phyloP scores from a whole-genome alignment of 1,140 invertebrate genomes.

The Anastatus disparis region DNA sequence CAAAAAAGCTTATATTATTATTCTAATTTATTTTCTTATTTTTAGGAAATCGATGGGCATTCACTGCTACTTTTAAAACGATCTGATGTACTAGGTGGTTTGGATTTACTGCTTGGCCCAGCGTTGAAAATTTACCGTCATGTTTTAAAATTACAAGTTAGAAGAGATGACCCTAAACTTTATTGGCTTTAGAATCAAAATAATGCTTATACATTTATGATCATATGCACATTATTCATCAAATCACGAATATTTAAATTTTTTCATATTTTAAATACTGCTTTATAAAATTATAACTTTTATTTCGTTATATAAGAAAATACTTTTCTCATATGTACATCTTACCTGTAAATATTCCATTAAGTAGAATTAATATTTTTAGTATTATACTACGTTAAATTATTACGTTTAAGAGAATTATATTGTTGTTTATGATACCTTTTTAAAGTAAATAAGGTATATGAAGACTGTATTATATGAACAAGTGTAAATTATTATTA shows the following conservation, averaged over 20 bases:
- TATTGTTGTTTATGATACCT: constrained; percentile 14
- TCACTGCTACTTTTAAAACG: constrained; percentile 83
- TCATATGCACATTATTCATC: too few relatives aligned
- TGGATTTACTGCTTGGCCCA: constrained; percentile 84
- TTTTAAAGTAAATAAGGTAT: constrained; percentile 11
- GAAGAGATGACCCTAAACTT: constrained; percentile 75
- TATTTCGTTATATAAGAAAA: too few relatives aligned
- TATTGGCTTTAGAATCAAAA: constrained; percentile 67
- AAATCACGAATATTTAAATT: too few relatives aligned
- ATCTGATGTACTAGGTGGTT: constrained; percentile 80
- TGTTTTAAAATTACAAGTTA: constrained; percentile 76
- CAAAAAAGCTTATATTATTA: constrained; percentile 16
- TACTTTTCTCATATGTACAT: constrained; percentile 1
- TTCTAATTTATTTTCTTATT: constrained; percentile 53
- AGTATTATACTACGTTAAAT: constrained; percentile 14
- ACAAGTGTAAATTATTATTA: constrained; percentile 32
- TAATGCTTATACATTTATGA: constrained; percentile 21
- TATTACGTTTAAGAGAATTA: constrained; percentile 17
- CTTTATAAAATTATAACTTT: too few relatives aligned
- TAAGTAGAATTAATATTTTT: constrained; percentile 21
- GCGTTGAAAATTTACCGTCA: constrained; percentile 88
- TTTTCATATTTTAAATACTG: too few relatives aligned
- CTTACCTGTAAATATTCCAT: constrained; percentile 32
- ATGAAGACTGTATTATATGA: constrained; percentile 33
- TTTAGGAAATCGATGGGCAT: constrained; percentile 89